phyloP scores from a whole-genome alignment of 2,888 invertebrate species.

The Ormyrus pomaceus region DNA sequence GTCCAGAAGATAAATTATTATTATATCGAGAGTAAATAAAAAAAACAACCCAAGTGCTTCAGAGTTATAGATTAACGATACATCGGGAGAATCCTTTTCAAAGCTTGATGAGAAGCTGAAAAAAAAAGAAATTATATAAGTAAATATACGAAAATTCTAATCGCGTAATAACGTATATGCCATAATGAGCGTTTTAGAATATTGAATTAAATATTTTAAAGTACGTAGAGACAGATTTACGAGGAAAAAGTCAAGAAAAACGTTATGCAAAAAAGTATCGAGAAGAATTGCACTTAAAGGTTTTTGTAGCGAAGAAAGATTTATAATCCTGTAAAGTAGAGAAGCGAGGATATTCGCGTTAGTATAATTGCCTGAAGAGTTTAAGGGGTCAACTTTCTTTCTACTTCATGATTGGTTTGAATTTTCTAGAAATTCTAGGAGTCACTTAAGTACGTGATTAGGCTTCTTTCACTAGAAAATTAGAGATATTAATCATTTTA shows the following conservation, averaged over 20 bases:
- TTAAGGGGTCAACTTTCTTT: conserved; percentile 23
- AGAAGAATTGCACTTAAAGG: conserved; percentile 15
- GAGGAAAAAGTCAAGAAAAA: neutral
- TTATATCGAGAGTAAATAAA: conserved; percentile 25
- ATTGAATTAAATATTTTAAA: conserved; percentile 37
- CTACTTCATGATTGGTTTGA: conserved; percentile 29
- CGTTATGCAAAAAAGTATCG: conserved; percentile 14
- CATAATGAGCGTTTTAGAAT: conserved; percentile 38
- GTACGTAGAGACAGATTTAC: neutral
- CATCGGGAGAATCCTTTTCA: conserved; percentile 5
- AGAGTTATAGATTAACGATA: conserved; percentile 34
- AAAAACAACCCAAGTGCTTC: conserved; percentile 38
- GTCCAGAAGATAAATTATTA: conserved; percentile 17
- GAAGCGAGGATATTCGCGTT: conserved; percentile 23
- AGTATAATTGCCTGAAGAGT: conserved; percentile 18
- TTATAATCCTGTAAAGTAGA: conserved; percentile 34
- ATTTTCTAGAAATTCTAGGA: conserved; percentile 16
- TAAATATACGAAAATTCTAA: conserved; percentile 20
- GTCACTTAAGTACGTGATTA: conserved; percentile 57
- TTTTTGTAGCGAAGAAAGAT: conserved; percentile 23
- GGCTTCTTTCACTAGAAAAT: conserved; percentile 61
- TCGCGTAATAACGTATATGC: conserved; percentile 23
- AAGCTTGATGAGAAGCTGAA: neutral
- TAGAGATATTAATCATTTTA: conserved; percentile 58
- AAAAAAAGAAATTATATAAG: neutral